These are phyloP conservation scores for Tetragonula clypearis DNA, from an alignment of 1,140 invertebrate genomes.

Conservation along the genomic window DNA sequence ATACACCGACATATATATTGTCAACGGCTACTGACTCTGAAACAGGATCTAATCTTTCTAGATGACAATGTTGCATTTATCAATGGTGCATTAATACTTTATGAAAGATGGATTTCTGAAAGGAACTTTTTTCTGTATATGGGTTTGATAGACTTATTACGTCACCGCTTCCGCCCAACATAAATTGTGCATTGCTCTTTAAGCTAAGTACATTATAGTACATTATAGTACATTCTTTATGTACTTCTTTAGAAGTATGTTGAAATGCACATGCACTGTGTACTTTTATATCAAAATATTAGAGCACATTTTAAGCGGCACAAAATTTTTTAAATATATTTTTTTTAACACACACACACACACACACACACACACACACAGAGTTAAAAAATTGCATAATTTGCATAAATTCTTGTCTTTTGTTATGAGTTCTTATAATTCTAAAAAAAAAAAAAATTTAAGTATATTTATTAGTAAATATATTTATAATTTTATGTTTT, in stretches of 20 bases:
- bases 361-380: background rate
- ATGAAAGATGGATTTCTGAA: constrained; percentile 55
- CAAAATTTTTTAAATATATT: constrained; percentile 39
- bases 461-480: constrained; percentile 15
- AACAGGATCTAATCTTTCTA: constrained; percentile 80
- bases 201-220: constrained; percentile 56
- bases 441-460: constrained; percentile 19
- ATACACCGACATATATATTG: constrained; percentile 76
- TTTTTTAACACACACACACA: background rate
- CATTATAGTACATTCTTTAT: constrained; percentile 38
- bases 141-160: constrained; percentile 51
- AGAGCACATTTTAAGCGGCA: constrained; percentile 36
- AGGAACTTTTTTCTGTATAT: constrained; percentile 21
- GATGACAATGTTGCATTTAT: constrained; percentile 77
- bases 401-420: constrained; percentile 23
- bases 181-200: constrained; percentile 56
- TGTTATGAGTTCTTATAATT: constrained; percentile 27
- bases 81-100: constrained; percentile 72
- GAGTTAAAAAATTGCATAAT: constrained; percentile 9
- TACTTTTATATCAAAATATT: constrained; percentile 46
- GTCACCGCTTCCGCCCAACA: constrained; percentile 64
- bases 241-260: constrained; percentile 40
- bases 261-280: constrained; percentile 39
- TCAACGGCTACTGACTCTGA: constrained; percentile 76
- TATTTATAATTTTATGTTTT: constrained; percentile 37